phyloP scores from a whole-genome alignment of 2,888 invertebrate species.

The Gastracanthus pulcherrimus region DNA sequence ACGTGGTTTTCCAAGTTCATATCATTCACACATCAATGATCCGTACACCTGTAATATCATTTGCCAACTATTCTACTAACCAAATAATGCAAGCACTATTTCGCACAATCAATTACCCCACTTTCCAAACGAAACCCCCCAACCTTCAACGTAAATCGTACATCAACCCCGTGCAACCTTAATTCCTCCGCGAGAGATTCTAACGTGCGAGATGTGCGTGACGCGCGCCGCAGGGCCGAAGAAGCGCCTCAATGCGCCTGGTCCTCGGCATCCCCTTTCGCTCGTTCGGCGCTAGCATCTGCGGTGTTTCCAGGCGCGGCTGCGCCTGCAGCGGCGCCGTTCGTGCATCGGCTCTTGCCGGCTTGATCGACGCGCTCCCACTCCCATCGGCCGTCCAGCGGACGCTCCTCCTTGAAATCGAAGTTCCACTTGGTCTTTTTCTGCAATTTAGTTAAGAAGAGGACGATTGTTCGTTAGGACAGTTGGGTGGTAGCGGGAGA shows the following conservation, averaged over 20 bases:
- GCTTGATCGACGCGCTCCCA: slow-evolving; percentile 66
- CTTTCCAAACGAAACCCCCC: too few relatives aligned
- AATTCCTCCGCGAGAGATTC: background rate
- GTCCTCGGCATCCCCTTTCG: slow-evolving; percentile 27
- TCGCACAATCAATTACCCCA: too few relatives aligned
- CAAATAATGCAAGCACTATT: too few relatives aligned
- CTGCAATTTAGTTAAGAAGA: slow-evolving; percentile 8
- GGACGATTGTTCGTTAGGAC: too few relatives aligned
- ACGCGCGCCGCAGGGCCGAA: background rate
- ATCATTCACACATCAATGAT: too few relatives aligned
- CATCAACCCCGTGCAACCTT: too few relatives aligned
- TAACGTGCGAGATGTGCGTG: too few relatives aligned
- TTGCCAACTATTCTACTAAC: too few relatives aligned
- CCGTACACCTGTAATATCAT: too few relatives aligned
- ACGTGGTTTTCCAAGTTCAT: too few relatives aligned
- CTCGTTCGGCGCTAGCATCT: background rate
- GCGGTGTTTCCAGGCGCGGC: slow-evolving; percentile 14
- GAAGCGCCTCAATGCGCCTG: slow-evolving; percentile 28
- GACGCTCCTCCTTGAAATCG: slow-evolving; percentile 82
- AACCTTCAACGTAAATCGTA: too few relatives aligned
- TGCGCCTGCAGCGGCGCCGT: background rate
- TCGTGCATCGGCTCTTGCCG: background rate
- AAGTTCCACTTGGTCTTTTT: slow-evolving; percentile 80
- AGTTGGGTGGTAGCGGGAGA: too few relatives aligned
- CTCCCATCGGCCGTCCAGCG: slow-evolving; percentile 72